Evolutionary conservation across 2,888 invertebrate genomes (phyloP).

Genomic region (Nomada fabriciana): DNA sequence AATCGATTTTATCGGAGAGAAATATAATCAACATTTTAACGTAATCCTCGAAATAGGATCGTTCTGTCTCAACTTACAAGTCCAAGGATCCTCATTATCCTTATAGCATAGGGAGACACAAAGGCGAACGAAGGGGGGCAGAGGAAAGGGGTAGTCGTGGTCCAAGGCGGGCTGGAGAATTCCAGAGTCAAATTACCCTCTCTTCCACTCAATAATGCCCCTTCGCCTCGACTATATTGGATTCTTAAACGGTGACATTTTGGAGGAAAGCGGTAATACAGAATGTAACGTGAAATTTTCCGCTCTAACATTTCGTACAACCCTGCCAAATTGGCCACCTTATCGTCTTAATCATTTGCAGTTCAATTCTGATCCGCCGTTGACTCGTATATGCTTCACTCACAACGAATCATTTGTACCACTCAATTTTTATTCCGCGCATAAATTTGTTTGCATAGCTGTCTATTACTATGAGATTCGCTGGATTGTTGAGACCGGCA

Average conservation of each 20-base stretch:
- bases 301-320: not conserved
- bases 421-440: too few relatives aligned
- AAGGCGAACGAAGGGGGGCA: not conserved
- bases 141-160: conserved; percentile 7
- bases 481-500: not conserved
- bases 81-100: conserved; percentile 75
- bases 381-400: not conserved
- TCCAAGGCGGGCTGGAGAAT: conserved; percentile 60
- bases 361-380: not conserved
- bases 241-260: conserved; percentile 78
- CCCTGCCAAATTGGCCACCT: conserved; percentile 37
- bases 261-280: conserved; percentile 5
- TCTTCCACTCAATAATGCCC: conserved; percentile 50
- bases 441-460: too few relatives aligned
- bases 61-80: conserved; percentile 55
- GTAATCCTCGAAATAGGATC: conserved; percentile 56
- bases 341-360: conserved; percentile 22
- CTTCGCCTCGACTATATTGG: conserved; percentile 76
- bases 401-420: not conserved
- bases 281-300: not conserved
- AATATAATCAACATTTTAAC: conserved; percentile 52
- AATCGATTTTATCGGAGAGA: conserved; percentile 39
- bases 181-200: conserved; percentile 79
- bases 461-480: not conserved
- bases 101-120: conserved; percentile 51